Evolutionary conservation across 2,113 vertebrate genomes (phyloP), one percentile per base, ranked within the genome.

Genomic region (Plecotus auritus): DNA sequence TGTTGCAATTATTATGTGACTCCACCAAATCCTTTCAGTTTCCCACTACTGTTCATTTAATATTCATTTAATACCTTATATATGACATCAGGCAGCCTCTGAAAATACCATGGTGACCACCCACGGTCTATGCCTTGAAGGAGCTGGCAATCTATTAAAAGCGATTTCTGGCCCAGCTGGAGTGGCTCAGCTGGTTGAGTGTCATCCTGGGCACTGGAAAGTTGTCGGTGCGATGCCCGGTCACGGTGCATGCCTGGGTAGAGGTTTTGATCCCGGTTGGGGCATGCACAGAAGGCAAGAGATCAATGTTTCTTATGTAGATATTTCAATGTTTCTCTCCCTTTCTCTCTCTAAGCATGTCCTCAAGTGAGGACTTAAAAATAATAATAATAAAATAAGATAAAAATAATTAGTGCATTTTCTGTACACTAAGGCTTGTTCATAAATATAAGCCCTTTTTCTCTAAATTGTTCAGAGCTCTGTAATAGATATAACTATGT

Each of bases 381-480:
- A n/a, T 66, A 66, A 66, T 66, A 32, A 66, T 32, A 66, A 66
- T n/a, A 66, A 66, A 13, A 64, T 64, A 66, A 66, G 11, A 64
- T 64, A 32, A 66, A 66, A 66, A 66, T 37, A 47, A n/a, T n/a
- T n/a, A 85, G 49, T 74, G n/a, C 9, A 22, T 35, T 47, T 78
- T 90, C 35, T 66, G 3, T 56, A 45, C 45, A n/a, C 23, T 40
- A 47, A 67, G 4, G 23, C 83, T 37, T 77, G 12, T 35, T 69
- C 49, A 45, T 35, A 81, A 86, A 74, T 10, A 13, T 16, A 92
- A 84, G 61, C 4, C 26, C 37, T 67, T 49, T 40, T 85, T 49
- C 72, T 93, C 73, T 42, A 67, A 93, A 76, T 30, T 42, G 4
- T 56, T 90, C 40, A 85, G 56, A 40, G 37, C 56, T 67, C 42